Conservation (phyloP, 2,888 invertebrate species). For the Nomada flava region DNA sequence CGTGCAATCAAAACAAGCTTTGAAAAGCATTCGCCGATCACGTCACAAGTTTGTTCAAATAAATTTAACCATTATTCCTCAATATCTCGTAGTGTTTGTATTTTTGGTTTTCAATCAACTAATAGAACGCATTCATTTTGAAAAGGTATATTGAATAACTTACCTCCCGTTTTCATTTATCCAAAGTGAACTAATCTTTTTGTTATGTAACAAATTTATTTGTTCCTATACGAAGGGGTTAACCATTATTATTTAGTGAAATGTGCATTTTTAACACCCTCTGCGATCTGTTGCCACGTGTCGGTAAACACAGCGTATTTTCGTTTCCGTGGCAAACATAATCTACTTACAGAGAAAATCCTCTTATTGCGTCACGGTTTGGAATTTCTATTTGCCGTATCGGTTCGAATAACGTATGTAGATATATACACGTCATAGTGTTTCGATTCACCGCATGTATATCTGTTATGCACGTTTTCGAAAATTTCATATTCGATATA, state of each 20-base stretch:
- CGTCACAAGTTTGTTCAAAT: neutral
- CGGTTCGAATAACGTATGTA: constrained; percentile 32
- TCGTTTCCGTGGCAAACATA: constrained; percentile 59
- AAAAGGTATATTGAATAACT: no score
- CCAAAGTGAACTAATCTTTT: no score
- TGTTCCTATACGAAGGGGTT: no score
- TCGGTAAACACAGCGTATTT: constrained; percentile 27
- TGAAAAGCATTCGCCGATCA: no score
- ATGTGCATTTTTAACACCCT: neutral
- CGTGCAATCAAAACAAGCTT: no score
- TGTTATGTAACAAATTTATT: no score
- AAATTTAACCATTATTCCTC: neutral
- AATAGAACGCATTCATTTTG: neutral
- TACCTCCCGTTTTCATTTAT: no score
- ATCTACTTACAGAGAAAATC: constrained; percentile 68
- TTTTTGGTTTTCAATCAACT: neutral
- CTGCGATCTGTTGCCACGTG: neutral
- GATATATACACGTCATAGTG: neutral
- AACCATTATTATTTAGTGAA: neutral
- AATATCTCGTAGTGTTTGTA: no score
- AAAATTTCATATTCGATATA: neutral
- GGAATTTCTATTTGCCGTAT: constrained; percentile 54
- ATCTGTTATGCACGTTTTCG: neutral
- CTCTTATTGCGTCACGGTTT: constrained; percentile 60
- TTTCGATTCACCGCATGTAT: constrained; percentile 2